Evolutionary conservation across 2,797 vertebrate species (phyloP).

Genomic region (Siniperca scherzeri): DNA sequence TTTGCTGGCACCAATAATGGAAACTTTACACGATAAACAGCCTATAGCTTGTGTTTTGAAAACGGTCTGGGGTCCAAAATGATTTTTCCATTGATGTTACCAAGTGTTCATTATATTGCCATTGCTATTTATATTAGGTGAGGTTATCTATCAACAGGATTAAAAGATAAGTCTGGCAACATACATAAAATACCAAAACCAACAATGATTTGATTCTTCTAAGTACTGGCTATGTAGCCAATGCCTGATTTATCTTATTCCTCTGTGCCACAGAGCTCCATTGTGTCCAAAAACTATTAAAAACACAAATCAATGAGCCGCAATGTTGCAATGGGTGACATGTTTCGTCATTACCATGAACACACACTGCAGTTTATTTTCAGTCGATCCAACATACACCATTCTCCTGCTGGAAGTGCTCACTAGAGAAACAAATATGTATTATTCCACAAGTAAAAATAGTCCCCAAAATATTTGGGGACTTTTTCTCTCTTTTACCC

Average conservation of each 20-base stretch:
- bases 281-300: neutral
- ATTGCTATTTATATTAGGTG: conserved; percentile 9
- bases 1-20: conserved; percentile 42
- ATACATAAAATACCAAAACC: neutral
- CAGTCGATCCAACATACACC: neutral
- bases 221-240: neutral
- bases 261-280: neutral
- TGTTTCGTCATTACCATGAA: neutral
- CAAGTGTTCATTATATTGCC: neutral
- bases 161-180: neutral
- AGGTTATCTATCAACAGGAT: neutral
- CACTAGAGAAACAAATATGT: neutral
- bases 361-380: neutral
- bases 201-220: neutral
- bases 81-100: conserved; percentile 37
- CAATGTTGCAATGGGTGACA: neutral
- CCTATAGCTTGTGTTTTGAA: conserved; percentile 21
- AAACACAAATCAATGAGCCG: neutral
- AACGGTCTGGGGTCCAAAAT: neutral
- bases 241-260: neutral
- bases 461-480: neutral
- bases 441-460: neutral
- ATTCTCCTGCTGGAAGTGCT: too few relatives aligned
- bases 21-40: conserved; percentile 39
- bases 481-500: neutral